Conservation (phyloP, 2,113 vertebrate species). For the Leptocoma aspasia region DNA sequence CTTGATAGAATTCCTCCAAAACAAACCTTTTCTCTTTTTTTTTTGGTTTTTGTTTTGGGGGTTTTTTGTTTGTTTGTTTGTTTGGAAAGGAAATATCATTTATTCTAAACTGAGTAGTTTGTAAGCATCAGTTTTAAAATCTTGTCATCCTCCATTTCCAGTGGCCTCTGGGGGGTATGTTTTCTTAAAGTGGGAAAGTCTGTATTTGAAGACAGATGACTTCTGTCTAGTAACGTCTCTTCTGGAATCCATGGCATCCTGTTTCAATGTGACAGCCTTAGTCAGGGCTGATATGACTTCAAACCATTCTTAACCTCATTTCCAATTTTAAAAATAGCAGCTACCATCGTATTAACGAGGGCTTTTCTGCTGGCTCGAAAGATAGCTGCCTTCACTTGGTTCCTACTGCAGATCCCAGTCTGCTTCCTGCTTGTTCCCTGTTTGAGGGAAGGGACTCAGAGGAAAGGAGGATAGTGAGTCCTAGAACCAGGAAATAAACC, state of each 20-base stretch:
- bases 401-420: neutral
- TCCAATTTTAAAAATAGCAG: conserved; percentile 55
- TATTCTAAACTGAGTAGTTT: neutral
- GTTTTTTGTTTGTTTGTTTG: neutral
- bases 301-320: conserved; percentile 62
- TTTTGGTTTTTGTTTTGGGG: too few relatives aligned
- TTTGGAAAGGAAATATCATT: neutral
- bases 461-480: neutral
- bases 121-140: neutral
- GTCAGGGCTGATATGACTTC: conserved; percentile 41
- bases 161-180: conserved; percentile 7
- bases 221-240: conserved; percentile 6
- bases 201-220: neutral
- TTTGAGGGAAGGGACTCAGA: neutral
- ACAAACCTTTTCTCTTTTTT: neutral
- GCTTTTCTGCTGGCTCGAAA: neutral
- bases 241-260: conserved; percentile 39
- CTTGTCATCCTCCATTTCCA: conserved; percentile 24
- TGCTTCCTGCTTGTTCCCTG: neutral
- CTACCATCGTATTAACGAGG: conserved; percentile 4
- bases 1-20: conserved; percentile 12
- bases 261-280: conserved; percentile 49
- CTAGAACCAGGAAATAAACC: neutral
- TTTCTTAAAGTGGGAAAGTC: conserved; percentile 58
- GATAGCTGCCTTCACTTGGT: neutral